Evolutionary conservation across 2,888 invertebrate species (phyloP).

Genomic region (Campoletis raptor): DNA sequence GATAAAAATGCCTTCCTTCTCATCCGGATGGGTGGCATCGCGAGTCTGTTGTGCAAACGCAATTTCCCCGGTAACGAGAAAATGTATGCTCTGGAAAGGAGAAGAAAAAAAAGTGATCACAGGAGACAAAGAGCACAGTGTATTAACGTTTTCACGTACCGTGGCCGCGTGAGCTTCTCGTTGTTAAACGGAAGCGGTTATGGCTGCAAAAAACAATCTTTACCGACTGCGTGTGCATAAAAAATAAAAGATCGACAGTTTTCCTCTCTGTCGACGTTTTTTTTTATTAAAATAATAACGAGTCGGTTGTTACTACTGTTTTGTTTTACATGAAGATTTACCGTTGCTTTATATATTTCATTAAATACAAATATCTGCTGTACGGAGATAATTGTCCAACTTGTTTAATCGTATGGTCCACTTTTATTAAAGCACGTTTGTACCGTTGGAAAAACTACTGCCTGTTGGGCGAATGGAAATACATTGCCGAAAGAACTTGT

Average conservation of each 20-base stretch:
- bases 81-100: conserved; percentile 26
- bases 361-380: background rate
- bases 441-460: background rate
- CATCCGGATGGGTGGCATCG: conserved; percentile 12
- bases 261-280: background rate
- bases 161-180: background rate
- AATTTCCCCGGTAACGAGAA: conserved; percentile 57
- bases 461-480: conserved; percentile 49
- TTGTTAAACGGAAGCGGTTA: conserved; percentile 24
- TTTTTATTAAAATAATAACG: background rate
- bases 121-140: conserved; percentile 37
- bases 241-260: conserved; percentile 20
- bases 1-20: conserved; percentile 52
- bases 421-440: background rate
- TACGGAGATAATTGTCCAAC: background rate
- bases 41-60: conserved; percentile 34
- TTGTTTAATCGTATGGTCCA: background rate
- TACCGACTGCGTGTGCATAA: conserved; percentile 4
- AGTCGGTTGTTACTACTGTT: background rate
- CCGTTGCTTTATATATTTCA: background rate
- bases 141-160: conserved; percentile 49
- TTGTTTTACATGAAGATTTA: background rate
- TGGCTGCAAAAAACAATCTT: conserved; percentile 12
- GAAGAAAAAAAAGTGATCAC: conserved; percentile 20
- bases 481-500: background rate